Conservation (phyloP, 2,888 invertebrate species). For the Drosophila seclusa region DNA sequence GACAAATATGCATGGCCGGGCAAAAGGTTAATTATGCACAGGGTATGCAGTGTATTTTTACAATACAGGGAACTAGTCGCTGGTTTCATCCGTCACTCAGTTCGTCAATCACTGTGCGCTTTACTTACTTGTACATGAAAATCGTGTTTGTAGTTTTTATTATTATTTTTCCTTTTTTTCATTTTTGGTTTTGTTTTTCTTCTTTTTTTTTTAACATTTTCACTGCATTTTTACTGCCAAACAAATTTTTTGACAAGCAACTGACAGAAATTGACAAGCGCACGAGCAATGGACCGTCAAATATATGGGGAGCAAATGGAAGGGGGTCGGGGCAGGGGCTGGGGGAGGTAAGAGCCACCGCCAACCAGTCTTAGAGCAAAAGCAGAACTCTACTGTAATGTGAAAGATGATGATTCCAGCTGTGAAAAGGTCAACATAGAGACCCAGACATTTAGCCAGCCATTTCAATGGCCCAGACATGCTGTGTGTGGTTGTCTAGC, state of each 20-base stretch:
- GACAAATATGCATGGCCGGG: conserved; percentile 54
- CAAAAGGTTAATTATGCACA: conserved; percentile 76
- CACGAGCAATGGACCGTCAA: conserved; percentile 71
- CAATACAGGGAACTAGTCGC: conserved; percentile 28
- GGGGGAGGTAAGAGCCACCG: conserved; percentile 17
- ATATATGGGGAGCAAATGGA: conserved; percentile 49
- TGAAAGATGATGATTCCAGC: conserved; percentile 75
- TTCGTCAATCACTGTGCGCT: conserved; percentile 71
- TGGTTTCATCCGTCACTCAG: conserved; percentile 43
- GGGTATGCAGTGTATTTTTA: conserved; percentile 26
- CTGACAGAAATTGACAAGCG: conserved; percentile 81
- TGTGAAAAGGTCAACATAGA: conserved; percentile 76
- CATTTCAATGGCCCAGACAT: conserved; percentile 39
- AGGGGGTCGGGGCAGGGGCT: neutral
- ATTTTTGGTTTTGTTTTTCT: conserved; percentile 27
- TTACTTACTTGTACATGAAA: conserved; percentile 68
- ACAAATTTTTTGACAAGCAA: conserved; percentile 81
- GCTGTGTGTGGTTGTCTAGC: conserved; percentile 43
- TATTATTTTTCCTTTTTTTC: conserved; percentile 23
- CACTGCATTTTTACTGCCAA: conserved; percentile 75
- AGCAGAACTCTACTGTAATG: conserved; percentile 56
- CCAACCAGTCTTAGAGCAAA: conserved; percentile 35
- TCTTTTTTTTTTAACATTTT: conserved; percentile 49
- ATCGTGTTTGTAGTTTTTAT: conserved; percentile 74
- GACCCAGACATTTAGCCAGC: conserved; percentile 59